Conservation (phyloP, 2,113 vertebrate species). For the Elephas maximus region DNA sequence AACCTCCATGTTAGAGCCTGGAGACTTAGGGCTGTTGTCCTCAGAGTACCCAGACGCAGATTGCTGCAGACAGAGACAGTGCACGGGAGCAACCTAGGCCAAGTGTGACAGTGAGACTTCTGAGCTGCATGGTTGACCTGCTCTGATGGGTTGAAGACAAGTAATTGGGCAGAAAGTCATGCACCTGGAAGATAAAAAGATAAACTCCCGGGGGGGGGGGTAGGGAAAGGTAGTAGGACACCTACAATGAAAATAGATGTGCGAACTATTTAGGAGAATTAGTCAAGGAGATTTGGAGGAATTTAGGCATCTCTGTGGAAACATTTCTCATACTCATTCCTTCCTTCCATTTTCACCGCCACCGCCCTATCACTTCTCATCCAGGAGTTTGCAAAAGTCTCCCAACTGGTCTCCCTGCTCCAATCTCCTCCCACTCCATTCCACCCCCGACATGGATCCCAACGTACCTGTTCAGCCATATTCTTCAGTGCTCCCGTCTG, state of each 20-base stretch:
- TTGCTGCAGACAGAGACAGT: background rate
- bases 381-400: conserved; percentile 40
- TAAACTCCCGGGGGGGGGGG: conserved; percentile 51
- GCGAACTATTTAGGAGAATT: conserved; percentile 35
- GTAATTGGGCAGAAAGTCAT: conserved; percentile 76
- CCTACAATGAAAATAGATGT: background rate
- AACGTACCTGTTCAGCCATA: background rate
- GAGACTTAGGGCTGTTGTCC: background rate
- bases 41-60: background rate
- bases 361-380: conserved; percentile 14
- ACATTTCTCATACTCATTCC: conserved; percentile 6
- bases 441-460: background rate
- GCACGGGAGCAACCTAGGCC: conserved; percentile 42
- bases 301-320: conserved; percentile 42
- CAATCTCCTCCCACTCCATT: background rate
- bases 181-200: conserved; percentile 75
- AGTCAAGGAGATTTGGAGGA: conserved; percentile 64
- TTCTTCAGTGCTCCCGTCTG: background rate
- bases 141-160: conserved; percentile 66
- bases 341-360: background rate
- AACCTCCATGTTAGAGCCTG: background rate
- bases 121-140: conserved; percentile 64
- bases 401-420: background rate
- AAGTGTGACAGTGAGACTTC: conserved; percentile 73
- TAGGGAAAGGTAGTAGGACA: background rate